Percentiles rank a stretch among this genome's conserved stretches.
phyloP scores from a whole-genome alignment of 2,113 vertebrate genomes.

The Xenotilapia longispinis region DNA sequence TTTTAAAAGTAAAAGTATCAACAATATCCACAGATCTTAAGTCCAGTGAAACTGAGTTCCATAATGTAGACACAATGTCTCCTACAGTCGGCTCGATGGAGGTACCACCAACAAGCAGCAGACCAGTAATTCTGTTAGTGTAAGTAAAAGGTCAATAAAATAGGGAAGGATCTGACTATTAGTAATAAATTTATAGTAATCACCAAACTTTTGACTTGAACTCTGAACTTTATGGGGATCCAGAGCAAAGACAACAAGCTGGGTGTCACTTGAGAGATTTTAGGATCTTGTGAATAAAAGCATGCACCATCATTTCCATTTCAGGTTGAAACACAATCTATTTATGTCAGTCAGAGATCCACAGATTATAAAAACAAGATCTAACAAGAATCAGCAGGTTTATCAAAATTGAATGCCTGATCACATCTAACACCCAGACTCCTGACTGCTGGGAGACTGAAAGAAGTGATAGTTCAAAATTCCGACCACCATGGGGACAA shows the following conservation, averaged over 20 bases:
- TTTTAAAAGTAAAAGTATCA: neutral
- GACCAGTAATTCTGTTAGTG: neutral
- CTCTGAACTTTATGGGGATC: neutral
- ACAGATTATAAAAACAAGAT: neutral
- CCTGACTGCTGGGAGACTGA: neutral
- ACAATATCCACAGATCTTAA: neutral
- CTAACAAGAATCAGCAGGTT: fast-evolving
- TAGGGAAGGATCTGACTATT: neutral
- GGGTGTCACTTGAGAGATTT: neutral
- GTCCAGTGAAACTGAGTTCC: neutral
- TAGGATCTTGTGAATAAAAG: neutral
- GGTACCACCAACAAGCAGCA: neutral
- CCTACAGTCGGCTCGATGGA: neutral
- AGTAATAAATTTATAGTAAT: neutral
- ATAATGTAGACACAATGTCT: neutral
- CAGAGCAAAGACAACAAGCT: neutral
- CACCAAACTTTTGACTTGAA: neutral
- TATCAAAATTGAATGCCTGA: neutral
- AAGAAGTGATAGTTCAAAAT: neutral
- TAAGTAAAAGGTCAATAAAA: neutral
- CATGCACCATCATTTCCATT: fast-evolving
- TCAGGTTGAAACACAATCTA: neutral
- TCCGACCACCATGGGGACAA: fast-evolving
- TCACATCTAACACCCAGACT: neutral
- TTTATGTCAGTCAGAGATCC: fast-evolving